Evolutionary conservation across 2,888 invertebrate species (phyloP), one percentile per base, ranked within the genome.

Genomic region (Adineta ricciae): DNA sequence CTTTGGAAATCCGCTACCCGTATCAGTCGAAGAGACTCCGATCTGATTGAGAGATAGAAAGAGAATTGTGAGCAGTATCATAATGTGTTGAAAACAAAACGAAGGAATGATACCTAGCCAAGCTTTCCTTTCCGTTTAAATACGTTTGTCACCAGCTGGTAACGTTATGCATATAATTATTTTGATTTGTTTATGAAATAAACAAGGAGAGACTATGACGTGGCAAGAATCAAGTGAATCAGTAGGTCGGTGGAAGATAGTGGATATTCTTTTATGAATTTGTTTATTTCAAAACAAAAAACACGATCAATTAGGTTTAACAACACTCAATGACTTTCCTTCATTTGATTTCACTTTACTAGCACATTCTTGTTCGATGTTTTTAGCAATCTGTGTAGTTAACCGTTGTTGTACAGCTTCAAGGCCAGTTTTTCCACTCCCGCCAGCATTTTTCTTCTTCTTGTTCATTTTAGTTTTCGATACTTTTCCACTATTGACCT

Each of bases 1-100:
- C 84, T 85, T 85, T 24, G 83, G 85, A 84, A 85, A 85, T 16
- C 52, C 52, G 32, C 32, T 64, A 19, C 19, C 19, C 14, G 1
- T 19, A 64, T 64, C 19, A 16, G 5, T 32, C 27, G 64, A 16
- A 32, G 19, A 36, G 11, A 64, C 32, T 32, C 64, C 27, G 27
- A 32, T 32, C 4, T 32, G 32, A 16, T 64, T 64, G 2, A 32
- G 32, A 19, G 19, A 32, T 64, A 64, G 27, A 3, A 64, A 32
- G 19, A 64, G 19, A 64, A 64, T 5, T 64, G 32, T 64, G 19
- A 64, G 32, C 7, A 27, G 64, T 64, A 64, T 5, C 64, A 64
- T 64, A 32, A 64, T 27, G 32, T 14, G 9, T 16, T 64, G 16
- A 24, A 36, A 36, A n/a, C n/a, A 27, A 32, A 32, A 64, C 27